These are phyloP conservation scores for Grallaria varia DNA, from an alignment of 2,113 vertebrate species.

Conservation along the genomic window DNA sequence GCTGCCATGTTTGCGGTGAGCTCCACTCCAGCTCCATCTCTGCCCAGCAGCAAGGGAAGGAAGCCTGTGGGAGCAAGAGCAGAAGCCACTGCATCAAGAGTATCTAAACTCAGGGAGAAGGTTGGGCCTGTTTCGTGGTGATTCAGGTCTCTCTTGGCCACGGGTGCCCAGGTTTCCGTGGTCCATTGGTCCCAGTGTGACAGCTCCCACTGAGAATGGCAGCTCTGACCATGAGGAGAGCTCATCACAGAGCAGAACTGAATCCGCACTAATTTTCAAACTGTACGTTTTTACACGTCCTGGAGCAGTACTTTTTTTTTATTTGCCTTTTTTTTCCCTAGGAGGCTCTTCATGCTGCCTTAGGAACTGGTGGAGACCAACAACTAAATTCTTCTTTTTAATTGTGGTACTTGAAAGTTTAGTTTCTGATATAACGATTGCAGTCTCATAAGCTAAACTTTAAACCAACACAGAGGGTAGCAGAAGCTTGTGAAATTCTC, in stretches of 20 bases:
- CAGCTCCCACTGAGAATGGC: neutral
- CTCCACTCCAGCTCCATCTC: neutral
- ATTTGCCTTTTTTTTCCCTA: neutral
- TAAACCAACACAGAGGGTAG: neutral
- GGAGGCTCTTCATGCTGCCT: neutral
- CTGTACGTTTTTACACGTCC: neutral
- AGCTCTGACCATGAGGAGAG: neutral
- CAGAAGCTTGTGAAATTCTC: neutral
- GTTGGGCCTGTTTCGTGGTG: neutral
- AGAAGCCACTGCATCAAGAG: fast-evolving
- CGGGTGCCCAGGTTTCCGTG: neutral
- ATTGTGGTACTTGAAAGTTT: neutral
- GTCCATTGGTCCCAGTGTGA: fast-evolving
- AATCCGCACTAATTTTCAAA: neutral
- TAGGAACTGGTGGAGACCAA: neutral
- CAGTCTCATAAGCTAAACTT: neutral
- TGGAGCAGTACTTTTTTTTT: neutral
- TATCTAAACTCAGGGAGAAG: neutral
- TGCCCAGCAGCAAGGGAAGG: neutral
- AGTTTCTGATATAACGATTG: neutral
- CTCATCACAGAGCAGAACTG: neutral
- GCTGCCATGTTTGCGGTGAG: neutral
- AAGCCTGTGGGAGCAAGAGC: too few species aligned
- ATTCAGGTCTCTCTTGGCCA: fast-evolving
- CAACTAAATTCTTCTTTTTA: neutral